These are phyloP conservation scores for Crossocerus cetratus DNA, from an alignment of 2,888 invertebrate species.

Conservation along the genomic window DNA sequence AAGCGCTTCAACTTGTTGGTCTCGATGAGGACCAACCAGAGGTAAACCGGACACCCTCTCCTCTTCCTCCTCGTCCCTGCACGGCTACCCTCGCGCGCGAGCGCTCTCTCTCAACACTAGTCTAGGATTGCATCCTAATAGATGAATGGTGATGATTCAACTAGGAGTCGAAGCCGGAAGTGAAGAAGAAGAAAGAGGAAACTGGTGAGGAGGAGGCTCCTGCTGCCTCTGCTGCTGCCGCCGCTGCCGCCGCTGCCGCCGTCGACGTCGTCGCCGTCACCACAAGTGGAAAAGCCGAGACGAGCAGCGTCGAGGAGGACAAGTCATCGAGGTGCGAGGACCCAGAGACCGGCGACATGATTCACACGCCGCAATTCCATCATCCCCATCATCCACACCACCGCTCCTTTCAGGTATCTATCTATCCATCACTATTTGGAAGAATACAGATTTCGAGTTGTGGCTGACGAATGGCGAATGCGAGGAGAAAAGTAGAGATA, in stretches of 20 bases:
- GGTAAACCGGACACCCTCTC: slow-evolving; percentile 29
- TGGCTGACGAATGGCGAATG: too few relatives aligned
- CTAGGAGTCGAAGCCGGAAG: slow-evolving; percentile 59
- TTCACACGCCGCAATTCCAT: slow-evolving; percentile 82
- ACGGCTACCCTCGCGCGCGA: background rate
- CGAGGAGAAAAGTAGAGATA: too few relatives aligned
- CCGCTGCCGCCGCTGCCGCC: too few relatives aligned
- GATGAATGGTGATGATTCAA: slow-evolving; percentile 16
- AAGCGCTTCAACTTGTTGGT: slow-evolving; percentile 86
- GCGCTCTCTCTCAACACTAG: background rate
- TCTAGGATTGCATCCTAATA: too few relatives aligned
- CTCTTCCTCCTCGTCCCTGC: background rate
- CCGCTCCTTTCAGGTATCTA: slow-evolving; percentile 86
- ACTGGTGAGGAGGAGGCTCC: slow-evolving; percentile 60
- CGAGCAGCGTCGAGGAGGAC: slow-evolving; percentile 64
- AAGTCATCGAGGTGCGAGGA: slow-evolving; percentile 76
- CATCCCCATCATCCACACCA: slow-evolving; percentile 80
- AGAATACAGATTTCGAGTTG: too few relatives aligned
- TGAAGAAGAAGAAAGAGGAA: slow-evolving; percentile 55
- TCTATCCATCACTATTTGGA: too few relatives aligned
- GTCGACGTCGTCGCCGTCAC: too few relatives aligned
- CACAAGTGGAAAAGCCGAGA: slow-evolving; percentile 59
- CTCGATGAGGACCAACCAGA: slow-evolving; percentile 80
- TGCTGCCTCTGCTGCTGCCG: too few relatives aligned
- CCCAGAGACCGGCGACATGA: slow-evolving; percentile 80